A percentile compares a stretch with the other conserved stretches of the same genome.
phyloP scores from a whole-genome alignment of 2,113 vertebrate genomes.

The Hyperopisus bebe region DNA sequence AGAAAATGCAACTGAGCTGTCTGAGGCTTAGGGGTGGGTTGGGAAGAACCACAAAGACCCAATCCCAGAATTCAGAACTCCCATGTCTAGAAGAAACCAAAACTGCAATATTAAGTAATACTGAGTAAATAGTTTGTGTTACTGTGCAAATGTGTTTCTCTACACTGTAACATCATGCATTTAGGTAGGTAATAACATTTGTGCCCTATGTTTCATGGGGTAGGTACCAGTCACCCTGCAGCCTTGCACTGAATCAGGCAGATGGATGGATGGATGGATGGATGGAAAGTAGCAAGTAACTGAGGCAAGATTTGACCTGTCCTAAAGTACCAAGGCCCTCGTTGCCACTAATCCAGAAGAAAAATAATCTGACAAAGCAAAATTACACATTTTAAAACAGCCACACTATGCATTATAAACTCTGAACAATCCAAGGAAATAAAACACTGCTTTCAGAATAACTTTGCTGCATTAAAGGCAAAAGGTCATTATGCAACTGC shows the following conservation, averaged over 20 bases:
- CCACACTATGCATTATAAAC: neutral
- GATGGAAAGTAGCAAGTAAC: neutral
- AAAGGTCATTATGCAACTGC: neutral
- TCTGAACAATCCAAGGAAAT: neutral
- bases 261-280: neutral
- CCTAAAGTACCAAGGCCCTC: neutral
- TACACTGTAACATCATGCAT: neutral
- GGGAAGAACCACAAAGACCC: neutral
- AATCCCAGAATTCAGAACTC: neutral
- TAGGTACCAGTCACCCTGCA: neutral
- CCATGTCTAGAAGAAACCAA: neutral
- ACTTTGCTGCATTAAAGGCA: neutral
- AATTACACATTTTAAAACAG: neutral
- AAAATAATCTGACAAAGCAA: neutral
- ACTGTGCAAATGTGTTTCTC: neutral
- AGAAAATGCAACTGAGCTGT: neutral
- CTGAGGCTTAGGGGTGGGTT: neutral
- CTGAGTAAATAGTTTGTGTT: neutral
- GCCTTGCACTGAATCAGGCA: neutral
- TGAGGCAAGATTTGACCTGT: neutral
- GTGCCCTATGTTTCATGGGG: neutral
- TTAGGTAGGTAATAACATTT: neutral
- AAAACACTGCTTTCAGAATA: neutral
- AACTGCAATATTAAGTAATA: neutral
- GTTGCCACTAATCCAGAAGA: neutral